A percentile compares a stretch with the other conserved stretches of the same genome.
Evolutionary conservation across 2,797 vertebrate genomes (phyloP).

Genomic region (Erethizon dorsatum): DNA sequence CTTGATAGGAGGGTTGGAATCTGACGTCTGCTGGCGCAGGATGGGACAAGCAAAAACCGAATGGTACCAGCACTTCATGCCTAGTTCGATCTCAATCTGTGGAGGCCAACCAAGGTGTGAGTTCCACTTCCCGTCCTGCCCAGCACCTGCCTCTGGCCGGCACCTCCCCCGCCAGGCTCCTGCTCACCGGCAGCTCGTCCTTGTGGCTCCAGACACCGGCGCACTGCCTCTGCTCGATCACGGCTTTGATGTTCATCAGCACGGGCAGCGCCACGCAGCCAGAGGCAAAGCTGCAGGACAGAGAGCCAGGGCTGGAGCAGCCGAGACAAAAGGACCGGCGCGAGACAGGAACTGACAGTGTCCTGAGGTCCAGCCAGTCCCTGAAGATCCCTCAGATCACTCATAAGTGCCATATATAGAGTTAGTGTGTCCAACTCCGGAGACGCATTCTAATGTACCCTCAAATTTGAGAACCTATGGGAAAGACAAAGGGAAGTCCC

Average conservation of each 20-base stretch:
- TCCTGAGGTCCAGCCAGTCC: not conserved
- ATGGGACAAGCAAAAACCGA: constrained; percentile 97
- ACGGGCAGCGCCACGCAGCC: constrained; percentile 96
- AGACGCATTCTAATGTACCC: not conserved
- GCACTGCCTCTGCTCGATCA: constrained; percentile 96
- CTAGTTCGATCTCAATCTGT: constrained; percentile 96
- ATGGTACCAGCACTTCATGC: constrained; percentile 98
- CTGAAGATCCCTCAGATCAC: not conserved
- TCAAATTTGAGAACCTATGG: not conserved
- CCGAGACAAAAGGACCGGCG: not conserved
- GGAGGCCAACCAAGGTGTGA: constrained; percentile 36
- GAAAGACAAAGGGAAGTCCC: constrained; percentile 7
- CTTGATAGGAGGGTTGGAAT: constrained; percentile 97
- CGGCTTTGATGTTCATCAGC: constrained; percentile 97
- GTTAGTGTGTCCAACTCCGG: not conserved
- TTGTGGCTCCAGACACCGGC: constrained; percentile 96
- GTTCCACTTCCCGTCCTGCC: not conserved
- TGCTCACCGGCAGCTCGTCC: constrained; percentile 94
- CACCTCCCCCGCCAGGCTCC: not conserved
- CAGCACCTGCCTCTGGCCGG: not conserved
- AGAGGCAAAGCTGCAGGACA: constrained; percentile 91
- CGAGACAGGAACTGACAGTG: not conserved
- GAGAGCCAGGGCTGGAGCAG: not conserved
- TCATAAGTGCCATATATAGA: not conserved
- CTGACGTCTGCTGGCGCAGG: constrained; percentile 95